Base-by-base conservation (phyloP, 2,888 invertebrate species). In the Galeruca laticollis region DNA sequence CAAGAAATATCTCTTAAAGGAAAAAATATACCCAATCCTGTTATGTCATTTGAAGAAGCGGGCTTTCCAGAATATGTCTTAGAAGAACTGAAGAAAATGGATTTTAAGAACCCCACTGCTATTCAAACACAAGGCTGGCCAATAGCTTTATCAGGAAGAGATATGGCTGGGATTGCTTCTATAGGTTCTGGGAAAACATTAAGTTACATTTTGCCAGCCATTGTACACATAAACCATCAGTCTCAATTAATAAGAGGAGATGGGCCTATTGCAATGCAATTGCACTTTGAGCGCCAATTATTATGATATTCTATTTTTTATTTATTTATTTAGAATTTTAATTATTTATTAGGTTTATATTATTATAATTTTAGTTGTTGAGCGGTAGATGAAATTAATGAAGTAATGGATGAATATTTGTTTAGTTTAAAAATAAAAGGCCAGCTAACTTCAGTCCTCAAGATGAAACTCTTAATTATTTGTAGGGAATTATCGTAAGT, bases 81-180 rank as follows among this genome's bases (percentile, higher is more conserved):
- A 88, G 89, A 89, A 68, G 94, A 93, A 84, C 91, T 93, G 73
- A 87, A 91, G 59, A 92, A 92, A 81, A 94, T 92, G 86, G 96
- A 96, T 21, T 96, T 95, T 80, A 91, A 93, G 40, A 89, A 91
- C 74, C 98, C 98, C 0, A 98, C 98, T 5, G 92, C 97, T 13
- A 98, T 98, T 82, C 98, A 98, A 86, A 59, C 69, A 2, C 96
- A 97, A 84, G 97, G 97, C 31, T 98, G 97, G 97, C 98, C 98
- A 0, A 95, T 98, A 78, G 95, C 97, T 10, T 86, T 98, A 73
- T 94, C 94, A 73, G 98, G 98, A 1, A 88, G 94, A 73, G 96
- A 98, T 86, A 91, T 97, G 90, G 97, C 98, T 62, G 98, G 98
- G 37, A 97, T 98, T 79, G 98, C 98, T 60, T 97, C 97, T 84